Evolutionary conservation across 2,888 invertebrate genomes (phyloP).

Genomic region (Halocaridina rubra): DNA sequence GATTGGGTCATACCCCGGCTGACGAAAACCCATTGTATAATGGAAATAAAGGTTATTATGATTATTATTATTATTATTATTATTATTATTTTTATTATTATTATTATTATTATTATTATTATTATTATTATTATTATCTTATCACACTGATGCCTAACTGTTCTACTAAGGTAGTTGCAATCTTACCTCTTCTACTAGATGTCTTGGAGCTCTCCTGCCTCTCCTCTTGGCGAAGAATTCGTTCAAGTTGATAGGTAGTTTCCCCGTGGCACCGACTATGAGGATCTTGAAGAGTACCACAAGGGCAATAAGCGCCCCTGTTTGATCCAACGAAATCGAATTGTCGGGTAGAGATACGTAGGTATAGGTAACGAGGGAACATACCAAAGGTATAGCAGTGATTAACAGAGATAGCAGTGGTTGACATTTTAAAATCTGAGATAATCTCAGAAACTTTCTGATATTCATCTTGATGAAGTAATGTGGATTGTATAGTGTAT

Average conservation of each 20-base stretch:
- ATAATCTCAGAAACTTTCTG: no score
- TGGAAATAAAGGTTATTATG: no score
- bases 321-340: constrained; percentile 32
- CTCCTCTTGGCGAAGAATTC: neutral
- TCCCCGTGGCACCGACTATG: constrained; percentile 3
- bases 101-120: no score
- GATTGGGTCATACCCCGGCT: no score
- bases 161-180: no score
- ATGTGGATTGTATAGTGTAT: neutral
- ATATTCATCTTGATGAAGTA: no score
- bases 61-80: no score
- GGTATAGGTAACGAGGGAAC: constrained; percentile 40
- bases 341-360: constrained; percentile 41
- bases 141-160: no score
- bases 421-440: no score
- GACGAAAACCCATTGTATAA: no score
- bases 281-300: constrained; percentile 38
- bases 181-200: neutral
- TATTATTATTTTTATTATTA: no score
- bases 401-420: neutral
- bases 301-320: constrained; percentile 12
- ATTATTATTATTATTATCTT: no score
- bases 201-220: neutral
- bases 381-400: neutral
- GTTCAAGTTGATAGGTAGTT: constrained; percentile 27